Evolutionary conservation across 2,888 invertebrate genomes (phyloP), one percentile per base, ranked within the genome.

Genomic region (Teinopalpus imperialis): DNA sequence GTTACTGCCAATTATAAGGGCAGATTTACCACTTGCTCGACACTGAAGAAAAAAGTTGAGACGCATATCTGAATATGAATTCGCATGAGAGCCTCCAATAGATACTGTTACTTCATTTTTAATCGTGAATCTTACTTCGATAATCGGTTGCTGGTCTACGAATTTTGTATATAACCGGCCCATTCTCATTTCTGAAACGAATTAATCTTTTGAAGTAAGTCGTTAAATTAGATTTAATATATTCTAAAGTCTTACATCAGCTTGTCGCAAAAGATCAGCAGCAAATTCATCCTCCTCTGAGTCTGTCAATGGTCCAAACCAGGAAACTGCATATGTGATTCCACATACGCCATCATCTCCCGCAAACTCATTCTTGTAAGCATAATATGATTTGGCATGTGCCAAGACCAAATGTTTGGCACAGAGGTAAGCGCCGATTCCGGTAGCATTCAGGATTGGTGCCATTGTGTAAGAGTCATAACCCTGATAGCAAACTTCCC

Each of bases 341-440:
- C 70, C 69, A 29, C 66, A 64, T 0, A 32, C 43, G 1, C 77
- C 75, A 16, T 58, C 53, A n/a, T 23, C 7, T 0, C 61, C 35
- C 21, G 66, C 78, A 52, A 75, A 87, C 12, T 80, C 72, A 4
- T 69, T 62, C 12, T 70, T 66, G 42, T 88, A 90, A 2, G 78
- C 51, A 6, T 70, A 66, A 53, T 71, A 77, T 3, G 65, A 63
- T 4, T 52, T 48, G 14, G 74, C 74, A 62, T 93, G 92, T 0
- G 92, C 90, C 24, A 63, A 58, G 0, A 82, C 52, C 16, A 88
- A 70, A 4, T 70, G 66, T 47, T 81, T 74, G 14, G 69, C 71
- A 39, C 81, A 81, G 2, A 79, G 48, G 47, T 87, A 87, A 21
- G 77, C 77, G 2, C 68, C 80, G 21, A 74, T 56, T 7, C 79